Base-by-base conservation (phyloP, 2,797 vertebrate species). In the Microchirus variegatus region DNA sequence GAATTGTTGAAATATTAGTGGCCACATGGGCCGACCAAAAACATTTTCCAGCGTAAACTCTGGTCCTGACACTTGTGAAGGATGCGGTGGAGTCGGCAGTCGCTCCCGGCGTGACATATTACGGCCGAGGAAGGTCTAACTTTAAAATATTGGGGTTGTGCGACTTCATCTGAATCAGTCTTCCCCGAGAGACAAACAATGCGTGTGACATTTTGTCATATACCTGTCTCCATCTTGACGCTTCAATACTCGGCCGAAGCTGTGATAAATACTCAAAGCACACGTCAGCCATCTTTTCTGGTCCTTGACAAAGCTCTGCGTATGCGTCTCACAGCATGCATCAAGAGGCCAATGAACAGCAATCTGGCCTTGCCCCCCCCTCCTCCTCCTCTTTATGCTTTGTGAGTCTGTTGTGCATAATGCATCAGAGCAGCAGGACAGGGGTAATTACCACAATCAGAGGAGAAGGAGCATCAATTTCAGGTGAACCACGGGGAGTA, bases 391-490 rank as follows among this genome's bases (percentile, higher is more conserved):
- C 4, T 16, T 22, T 77, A 77, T 46, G 77, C 83, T 77, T 42
- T 86, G 74, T 68, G 74, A 73, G 69, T 92, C 86, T 90, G 90
- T 92, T 90, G 77, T 93, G 88, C 87, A 85, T 92, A 92, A 92
- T 91, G 83, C 66, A 87, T 85, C 64, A 77, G 78, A 93, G 89
- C 92, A 90, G 88, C 89, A 91, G 89, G 92, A 85, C 85, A 84
- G 73, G 85, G 80, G 80, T 94, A 93, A 95, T 96, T 94, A 94
- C 61, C 53, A 75, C 90, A 93, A 93, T 95, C 93, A 92, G 87
- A 92, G 88, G 89, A 89, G 80, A 82, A 31, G 90, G 74, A 84
- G 78, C 90, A 93, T 95, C 92, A 91, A 91, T 95, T 92, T 93
- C 90, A 90, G 84, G 90, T 93, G 90, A 94, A 90, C 93, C 84